Conservation (phyloP, 2,888 invertebrate species). For the Clistopyga incitator region DNA sequence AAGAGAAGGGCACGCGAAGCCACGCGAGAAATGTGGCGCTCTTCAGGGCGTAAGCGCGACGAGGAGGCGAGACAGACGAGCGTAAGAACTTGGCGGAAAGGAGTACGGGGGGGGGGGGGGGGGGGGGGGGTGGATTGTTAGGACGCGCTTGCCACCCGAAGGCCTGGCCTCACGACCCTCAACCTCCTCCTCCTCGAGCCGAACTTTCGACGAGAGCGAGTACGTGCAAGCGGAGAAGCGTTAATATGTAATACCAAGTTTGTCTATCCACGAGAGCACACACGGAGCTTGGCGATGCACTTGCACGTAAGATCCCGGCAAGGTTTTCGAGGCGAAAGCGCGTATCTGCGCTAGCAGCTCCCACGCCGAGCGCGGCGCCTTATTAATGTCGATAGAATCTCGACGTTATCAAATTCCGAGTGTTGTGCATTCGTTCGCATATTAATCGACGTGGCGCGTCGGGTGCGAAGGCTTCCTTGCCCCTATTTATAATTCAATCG, state of each 20-base stretch:
- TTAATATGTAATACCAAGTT: conserved; percentile 68
- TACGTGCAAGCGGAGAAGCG: conserved; percentile 64
- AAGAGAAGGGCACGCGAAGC: conserved; percentile 31
- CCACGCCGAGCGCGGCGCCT: not conserved
- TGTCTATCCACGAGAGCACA: conserved; percentile 59
- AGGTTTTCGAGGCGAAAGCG: conserved; percentile 21
- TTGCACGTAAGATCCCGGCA: conserved; percentile 33
- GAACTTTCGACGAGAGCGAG: conserved; percentile 62
- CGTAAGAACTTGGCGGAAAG: conserved; percentile 54
- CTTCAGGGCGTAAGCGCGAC: conserved; percentile 29
- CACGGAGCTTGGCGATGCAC: conserved; percentile 35
- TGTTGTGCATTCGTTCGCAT: conserved; percentile 6
- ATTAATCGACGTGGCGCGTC: conserved; percentile 45
- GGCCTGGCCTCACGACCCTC: not conserved
- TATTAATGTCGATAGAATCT: conserved; percentile 58
- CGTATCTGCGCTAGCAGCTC: conserved; percentile 15
- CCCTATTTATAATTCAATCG: not conserved
- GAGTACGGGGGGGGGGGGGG: conserved; percentile 48
- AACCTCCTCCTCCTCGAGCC: not conserved
- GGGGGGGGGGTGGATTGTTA: conserved; percentile 59
- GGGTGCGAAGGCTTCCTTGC: not conserved
- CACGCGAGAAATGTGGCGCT: conserved; percentile 50
- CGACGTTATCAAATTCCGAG: conserved; percentile 57
- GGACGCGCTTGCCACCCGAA: conserved; percentile 28
- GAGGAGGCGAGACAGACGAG: conserved; percentile 35